These are phyloP conservation scores for Condylura cristata DNA, from an alignment of 2,113 vertebrate species.

Conservation along the genomic window DNA sequence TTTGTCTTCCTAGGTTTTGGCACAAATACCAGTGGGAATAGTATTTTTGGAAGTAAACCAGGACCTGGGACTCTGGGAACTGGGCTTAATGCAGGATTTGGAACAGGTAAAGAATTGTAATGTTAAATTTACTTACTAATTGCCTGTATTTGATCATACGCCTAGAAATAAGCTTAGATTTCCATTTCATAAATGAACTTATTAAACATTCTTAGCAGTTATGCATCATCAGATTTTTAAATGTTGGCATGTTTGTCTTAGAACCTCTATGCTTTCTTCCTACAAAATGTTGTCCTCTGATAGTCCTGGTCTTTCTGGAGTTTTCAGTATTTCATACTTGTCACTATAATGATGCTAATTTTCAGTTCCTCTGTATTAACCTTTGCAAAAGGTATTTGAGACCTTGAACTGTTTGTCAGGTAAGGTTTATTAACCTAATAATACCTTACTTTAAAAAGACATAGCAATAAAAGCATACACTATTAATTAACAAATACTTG, in stretches of 20 bases:
- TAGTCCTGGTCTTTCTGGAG: neutral
- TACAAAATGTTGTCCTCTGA: neutral
- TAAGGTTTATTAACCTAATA: neutral
- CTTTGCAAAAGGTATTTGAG: neutral
- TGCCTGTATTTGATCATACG: neutral
- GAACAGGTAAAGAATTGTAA: slow-evolving; percentile 87
- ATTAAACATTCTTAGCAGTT: neutral
- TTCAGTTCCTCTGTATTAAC: neutral
- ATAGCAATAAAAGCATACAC: neutral
- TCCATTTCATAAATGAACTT: slow-evolving; percentile 16
- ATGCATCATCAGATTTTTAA: neutral
- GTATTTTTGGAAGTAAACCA: slow-evolving; percentile 94
- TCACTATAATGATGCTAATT: neutral
- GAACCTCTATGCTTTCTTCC: neutral
- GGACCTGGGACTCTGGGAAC: slow-evolving; percentile 91
- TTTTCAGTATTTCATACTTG: slow-evolving; percentile 33
- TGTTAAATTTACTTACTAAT: neutral
- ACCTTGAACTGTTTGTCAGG: neutral
- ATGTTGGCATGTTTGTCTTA: neutral
- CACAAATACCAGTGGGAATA: slow-evolving; percentile 87
- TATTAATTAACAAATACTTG: neutral
- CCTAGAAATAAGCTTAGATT: slow-evolving; percentile 12
- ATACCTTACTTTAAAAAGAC: too few species aligned
- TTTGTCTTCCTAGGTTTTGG: slow-evolving; percentile 90
- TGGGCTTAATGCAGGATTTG: slow-evolving; percentile 92